These are phyloP conservation scores for Phaethornis superciliosus DNA, from an alignment of 2,113 vertebrate genomes.

Conservation along the genomic window DNA sequence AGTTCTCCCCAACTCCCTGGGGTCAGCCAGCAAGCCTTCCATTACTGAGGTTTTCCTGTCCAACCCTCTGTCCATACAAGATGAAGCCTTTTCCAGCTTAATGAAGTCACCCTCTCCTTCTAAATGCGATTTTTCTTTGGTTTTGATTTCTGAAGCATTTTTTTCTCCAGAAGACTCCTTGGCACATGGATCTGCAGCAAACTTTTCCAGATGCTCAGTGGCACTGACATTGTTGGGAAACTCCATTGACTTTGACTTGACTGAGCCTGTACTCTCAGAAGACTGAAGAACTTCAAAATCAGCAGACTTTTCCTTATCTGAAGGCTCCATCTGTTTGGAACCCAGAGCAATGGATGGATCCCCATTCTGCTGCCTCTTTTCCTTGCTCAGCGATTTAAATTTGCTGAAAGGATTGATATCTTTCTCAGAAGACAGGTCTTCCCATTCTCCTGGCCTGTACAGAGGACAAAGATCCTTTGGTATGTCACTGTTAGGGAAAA, in stretches of 20 bases:
- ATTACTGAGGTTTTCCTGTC: constrained; percentile 52
- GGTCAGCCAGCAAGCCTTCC: constrained; percentile 49
- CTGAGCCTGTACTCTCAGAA: constrained; percentile 25
- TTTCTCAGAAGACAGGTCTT: constrained; percentile 92
- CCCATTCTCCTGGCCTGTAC: constrained; percentile 99
- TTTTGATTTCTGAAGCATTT: constrained; percentile 19
- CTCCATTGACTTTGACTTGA: constrained; percentile 52
- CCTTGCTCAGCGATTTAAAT: constrained; percentile 85
- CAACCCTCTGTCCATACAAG: not conserved
- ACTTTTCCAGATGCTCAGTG: not conserved
- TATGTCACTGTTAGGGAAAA: constrained; percentile 90
- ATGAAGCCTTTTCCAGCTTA: constrained; percentile 71
- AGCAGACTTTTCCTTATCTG: constrained; percentile 66
- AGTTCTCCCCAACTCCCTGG: constrained; percentile 43
- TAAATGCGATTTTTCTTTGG: constrained; percentile 74
- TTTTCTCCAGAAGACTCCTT: constrained; percentile 39
- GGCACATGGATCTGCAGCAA: not conserved
- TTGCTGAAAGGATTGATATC: constrained; percentile 97
- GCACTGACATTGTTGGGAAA: constrained; percentile 16
- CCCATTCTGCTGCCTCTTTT: constrained; percentile 80
- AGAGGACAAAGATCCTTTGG: constrained; percentile 99
- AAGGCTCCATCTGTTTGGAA: constrained; percentile 14
- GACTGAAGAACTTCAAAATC: constrained; percentile 46
- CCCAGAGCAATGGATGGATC: constrained; percentile 26
- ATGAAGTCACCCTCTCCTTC: constrained; percentile 60